A percentile compares a stretch with the other conserved stretches of the same genome.
Conservation (phyloP, 1,140 invertebrate species). For the Cephus cinctus region DNA sequence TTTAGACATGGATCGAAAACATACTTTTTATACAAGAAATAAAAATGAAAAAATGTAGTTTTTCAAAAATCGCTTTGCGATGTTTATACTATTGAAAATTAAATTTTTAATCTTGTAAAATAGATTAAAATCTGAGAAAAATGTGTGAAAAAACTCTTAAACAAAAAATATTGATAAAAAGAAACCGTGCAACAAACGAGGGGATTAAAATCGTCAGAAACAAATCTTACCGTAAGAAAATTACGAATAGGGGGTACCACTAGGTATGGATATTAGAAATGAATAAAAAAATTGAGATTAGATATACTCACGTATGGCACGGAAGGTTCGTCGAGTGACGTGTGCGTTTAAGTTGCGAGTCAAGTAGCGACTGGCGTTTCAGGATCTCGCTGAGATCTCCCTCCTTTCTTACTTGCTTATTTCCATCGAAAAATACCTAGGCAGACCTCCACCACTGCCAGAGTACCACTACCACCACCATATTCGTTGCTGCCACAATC, state of each 20-base stretch:
- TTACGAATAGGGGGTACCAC: neutral
- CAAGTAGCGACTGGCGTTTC: constrained; percentile 2
- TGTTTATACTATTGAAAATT: neutral
- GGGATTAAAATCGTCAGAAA: neutral
- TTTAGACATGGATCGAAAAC: neutral
- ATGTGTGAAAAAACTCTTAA: no score
- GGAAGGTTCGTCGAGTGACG: constrained; percentile 1
- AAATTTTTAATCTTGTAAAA: no score
- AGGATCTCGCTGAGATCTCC: neutral
- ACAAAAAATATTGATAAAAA: neutral
- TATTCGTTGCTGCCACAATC: neutral
- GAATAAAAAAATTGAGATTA: no score
- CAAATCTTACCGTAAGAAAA: neutral
- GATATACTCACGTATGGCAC: neutral
- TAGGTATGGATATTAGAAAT: neutral
- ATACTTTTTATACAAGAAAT: neutral
- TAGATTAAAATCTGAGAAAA: no score
- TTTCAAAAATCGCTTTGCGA: neutral
- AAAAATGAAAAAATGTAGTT: neutral
- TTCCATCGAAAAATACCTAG: neutral
- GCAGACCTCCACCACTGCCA: neutral
- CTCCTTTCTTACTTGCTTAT: no score
- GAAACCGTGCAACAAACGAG: neutral
- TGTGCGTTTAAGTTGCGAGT: constrained; percentile 5
- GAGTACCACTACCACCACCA: neutral